Conservation (phyloP, 2,888 invertebrate species). For the Nineta flava region DNA sequence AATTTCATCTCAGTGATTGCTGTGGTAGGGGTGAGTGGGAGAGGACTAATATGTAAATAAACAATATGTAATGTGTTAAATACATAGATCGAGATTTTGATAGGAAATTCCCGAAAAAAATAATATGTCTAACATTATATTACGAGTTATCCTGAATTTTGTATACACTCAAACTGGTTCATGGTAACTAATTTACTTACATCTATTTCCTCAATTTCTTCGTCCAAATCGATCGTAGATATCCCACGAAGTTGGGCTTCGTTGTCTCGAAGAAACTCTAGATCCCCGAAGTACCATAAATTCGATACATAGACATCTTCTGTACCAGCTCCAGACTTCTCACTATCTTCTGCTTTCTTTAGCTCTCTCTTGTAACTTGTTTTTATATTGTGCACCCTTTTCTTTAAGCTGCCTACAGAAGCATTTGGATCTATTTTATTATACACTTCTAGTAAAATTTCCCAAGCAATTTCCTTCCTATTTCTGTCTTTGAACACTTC, state of each 20-base stretch:
- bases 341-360: constrained; percentile 6
- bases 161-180: too few species aligned
- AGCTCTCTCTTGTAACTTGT: constrained; percentile 6
- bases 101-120: too few species aligned
- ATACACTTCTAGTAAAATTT: constrained; percentile 7
- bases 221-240: neutral
- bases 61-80: too few species aligned
- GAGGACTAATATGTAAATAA: too few species aligned
- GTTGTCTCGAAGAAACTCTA: constrained; percentile 8
- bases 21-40: too few species aligned
- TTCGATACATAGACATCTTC: constrained; percentile 8
- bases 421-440: constrained; percentile 7
- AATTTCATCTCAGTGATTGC: too few species aligned
- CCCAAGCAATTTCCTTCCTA: constrained; percentile 5
- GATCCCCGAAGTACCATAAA: constrained; percentile 7
- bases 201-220: neutral
- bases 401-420: constrained; percentile 5
- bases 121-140: too few species aligned
- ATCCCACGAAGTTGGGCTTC: constrained; percentile 2
- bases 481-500: neutral
- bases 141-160: too few species aligned
- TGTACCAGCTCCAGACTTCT: constrained; percentile 8
- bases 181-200: constrained; percentile 2
- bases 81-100: too few species aligned
- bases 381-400: constrained; percentile 7